Conservation (phyloP, 1,140 invertebrate genomes). For the Atta texana region DNA sequence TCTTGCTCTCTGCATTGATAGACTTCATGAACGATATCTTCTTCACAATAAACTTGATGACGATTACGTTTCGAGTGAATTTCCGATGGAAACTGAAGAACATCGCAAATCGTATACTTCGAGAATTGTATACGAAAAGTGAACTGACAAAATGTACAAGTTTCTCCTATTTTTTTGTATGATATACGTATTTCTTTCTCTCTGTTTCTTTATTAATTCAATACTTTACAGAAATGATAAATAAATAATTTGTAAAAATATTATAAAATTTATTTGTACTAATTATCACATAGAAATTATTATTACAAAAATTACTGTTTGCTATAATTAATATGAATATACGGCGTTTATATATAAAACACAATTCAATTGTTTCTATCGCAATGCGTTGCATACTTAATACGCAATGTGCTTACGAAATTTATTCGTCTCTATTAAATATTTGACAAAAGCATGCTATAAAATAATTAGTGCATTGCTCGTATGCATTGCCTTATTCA, state of each 20-base stretch:
- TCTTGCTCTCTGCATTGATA: constrained; percentile 48
- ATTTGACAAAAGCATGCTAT: constrained; percentile 66
- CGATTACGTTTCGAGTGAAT: constrained; percentile 62
- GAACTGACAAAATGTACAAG: background rate
- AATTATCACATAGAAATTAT: background rate
- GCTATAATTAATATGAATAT: background rate
- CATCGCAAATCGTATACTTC: background rate
- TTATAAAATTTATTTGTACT: constrained; percentile 8
- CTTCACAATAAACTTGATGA: constrained; percentile 52
- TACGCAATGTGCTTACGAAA: constrained; percentile 28
- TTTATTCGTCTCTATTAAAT: constrained; percentile 13
- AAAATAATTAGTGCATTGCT: constrained; percentile 75
- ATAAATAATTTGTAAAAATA: constrained; percentile 31
- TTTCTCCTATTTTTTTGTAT: background rate
- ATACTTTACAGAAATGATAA: background rate
- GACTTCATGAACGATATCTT: constrained; percentile 58
- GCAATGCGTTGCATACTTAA: constrained; percentile 14
- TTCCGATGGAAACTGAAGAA: constrained; percentile 6
- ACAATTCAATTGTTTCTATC: background rate
- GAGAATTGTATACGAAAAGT: background rate
- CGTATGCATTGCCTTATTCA: constrained; percentile 80
- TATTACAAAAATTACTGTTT: background rate
- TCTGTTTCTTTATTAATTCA: background rate
- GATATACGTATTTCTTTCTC: background rate
- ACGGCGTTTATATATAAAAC: background rate